These are phyloP conservation scores for Nyleta sp. DNA, from an alignment of 2,888 invertebrate genomes.

Conservation along the genomic window DNA sequence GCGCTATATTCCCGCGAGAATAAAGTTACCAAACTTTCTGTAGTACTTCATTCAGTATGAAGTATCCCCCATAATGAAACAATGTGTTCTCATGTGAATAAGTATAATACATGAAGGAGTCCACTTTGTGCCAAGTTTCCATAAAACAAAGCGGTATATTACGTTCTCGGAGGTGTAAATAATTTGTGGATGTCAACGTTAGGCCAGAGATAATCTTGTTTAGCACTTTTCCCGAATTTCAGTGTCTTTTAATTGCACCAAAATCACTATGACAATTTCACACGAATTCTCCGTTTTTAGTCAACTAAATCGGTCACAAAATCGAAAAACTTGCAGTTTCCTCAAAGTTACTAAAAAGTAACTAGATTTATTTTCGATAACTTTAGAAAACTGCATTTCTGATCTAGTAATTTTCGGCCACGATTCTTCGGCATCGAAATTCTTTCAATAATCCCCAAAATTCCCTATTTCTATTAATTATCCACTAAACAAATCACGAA, in stretches of 20 bases:
- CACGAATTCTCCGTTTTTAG: too few relatives aligned
- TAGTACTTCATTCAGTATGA: slow-evolving; percentile 33
- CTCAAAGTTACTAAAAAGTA: too few relatives aligned
- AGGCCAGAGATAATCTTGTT: not conserved
- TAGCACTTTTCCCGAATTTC: not conserved
- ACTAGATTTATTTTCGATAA: too few relatives aligned
- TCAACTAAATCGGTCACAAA: too few relatives aligned
- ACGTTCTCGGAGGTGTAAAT: slow-evolving; percentile 14
- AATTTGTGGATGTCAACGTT: slow-evolving; percentile 14
- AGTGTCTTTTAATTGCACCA: not conserved
- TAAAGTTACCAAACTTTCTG: slow-evolving; percentile 54
- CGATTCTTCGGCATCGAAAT: too few relatives aligned
- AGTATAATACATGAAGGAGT: slow-evolving; percentile 48
- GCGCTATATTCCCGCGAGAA: slow-evolving; percentile 33
- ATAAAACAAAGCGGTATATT: slow-evolving; percentile 47
- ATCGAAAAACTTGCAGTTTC: too few relatives aligned
- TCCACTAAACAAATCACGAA: too few relatives aligned
- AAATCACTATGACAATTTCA: too few relatives aligned
- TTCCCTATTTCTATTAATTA: too few relatives aligned
- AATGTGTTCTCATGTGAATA: slow-evolving; percentile 52
- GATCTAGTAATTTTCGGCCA: too few relatives aligned
- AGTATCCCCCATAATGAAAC: slow-evolving; percentile 52
- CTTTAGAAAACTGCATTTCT: too few relatives aligned
- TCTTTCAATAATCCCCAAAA: too few relatives aligned
- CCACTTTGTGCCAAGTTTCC: slow-evolving; percentile 57